Conservation (phyloP, 2,888 invertebrate genomes). For the Drosophila vallismaia region DNA sequence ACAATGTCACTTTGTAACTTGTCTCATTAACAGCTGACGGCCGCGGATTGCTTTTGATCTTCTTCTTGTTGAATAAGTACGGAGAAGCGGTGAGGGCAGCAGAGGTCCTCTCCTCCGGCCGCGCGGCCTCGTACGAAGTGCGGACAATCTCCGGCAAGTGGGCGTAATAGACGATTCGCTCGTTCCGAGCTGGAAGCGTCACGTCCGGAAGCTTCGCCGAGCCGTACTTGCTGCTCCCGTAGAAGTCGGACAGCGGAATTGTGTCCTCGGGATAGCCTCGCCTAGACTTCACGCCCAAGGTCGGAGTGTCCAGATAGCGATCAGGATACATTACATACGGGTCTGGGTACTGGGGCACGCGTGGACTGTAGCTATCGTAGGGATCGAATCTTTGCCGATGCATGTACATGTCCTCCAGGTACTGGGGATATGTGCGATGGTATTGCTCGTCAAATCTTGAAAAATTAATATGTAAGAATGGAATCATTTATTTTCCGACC, state of each 20-base stretch:
- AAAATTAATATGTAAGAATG: neutral
- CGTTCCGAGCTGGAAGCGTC: conserved; percentile 50
- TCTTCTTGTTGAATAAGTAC: conserved; percentile 60
- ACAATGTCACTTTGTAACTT: conserved; percentile 43
- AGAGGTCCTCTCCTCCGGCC: conserved; percentile 46
- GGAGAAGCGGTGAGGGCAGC: conserved; percentile 83
- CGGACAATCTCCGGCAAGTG: conserved; percentile 89
- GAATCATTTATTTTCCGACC: no score
- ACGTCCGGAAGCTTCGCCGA: conserved; percentile 65
- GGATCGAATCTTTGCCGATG: conserved; percentile 82
- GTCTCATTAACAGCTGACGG: conserved; percentile 52
- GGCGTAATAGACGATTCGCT: conserved; percentile 89
- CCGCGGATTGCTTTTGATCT: conserved; percentile 43
- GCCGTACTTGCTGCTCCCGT: conserved; percentile 54
- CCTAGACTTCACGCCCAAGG: conserved; percentile 46
- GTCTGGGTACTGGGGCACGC: conserved; percentile 81
- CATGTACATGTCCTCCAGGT: conserved; percentile 82
- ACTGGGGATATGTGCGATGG: conserved; percentile 81
- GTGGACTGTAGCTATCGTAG: conserved; percentile 83
- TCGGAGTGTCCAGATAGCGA: conserved; percentile 82
- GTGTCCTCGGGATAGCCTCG: conserved; percentile 76
- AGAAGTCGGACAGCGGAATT: conserved; percentile 61
- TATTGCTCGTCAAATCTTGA: conserved; percentile 82
- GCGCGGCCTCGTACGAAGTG: conserved; percentile 82
- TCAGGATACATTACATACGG: conserved; percentile 83